Evolutionary conservation across 37 sponge, comb jelly and placozoan species (phyloP).

Genomic region (Geodia barretti): DNA sequence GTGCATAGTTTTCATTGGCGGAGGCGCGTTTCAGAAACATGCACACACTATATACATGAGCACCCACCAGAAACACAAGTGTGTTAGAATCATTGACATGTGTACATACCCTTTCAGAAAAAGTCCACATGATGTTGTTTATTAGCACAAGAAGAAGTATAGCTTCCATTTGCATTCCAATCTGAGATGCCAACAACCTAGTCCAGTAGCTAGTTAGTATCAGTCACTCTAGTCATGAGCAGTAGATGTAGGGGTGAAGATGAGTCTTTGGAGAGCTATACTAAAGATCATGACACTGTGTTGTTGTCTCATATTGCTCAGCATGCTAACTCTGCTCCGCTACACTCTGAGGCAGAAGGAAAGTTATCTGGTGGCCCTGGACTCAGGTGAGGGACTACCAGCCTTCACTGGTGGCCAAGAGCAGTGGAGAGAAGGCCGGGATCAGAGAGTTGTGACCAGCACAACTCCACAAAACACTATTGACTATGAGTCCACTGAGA

Average conservation of each 20-base stretch:
- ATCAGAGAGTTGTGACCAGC: not conserved
- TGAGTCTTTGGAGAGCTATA: not conserved
- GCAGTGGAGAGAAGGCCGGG: not conserved
- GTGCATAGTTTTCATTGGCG: constrained; percentile 52
- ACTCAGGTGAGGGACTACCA: too few species aligned
- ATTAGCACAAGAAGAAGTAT: not conserved
- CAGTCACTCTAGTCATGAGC: too few species aligned
- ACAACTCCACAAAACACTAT: too few species aligned
- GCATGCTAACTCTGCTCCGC: not conserved
- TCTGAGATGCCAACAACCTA: not conserved
- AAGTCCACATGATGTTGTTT: not conserved
- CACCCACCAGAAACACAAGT: constrained; percentile 1
- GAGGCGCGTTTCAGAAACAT: constrained; percentile 45
- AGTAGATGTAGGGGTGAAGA: not conserved
- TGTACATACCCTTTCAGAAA: constrained; percentile 14
- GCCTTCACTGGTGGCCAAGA: not conserved
- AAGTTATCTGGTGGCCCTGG: too few species aligned
- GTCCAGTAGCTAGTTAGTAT: not conserved
- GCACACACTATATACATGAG: constrained; percentile 19
- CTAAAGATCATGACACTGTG: not conserved
- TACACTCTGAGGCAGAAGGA: constrained; percentile 9
- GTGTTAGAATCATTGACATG: constrained; percentile 12
- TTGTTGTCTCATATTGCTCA: not conserved
- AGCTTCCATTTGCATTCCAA: not conserved
- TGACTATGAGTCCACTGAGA: too few species aligned